These are phyloP conservation scores for Limnephilus marmoratus DNA, from an alignment of 2,888 invertebrate genomes.

Conservation along the genomic window DNA sequence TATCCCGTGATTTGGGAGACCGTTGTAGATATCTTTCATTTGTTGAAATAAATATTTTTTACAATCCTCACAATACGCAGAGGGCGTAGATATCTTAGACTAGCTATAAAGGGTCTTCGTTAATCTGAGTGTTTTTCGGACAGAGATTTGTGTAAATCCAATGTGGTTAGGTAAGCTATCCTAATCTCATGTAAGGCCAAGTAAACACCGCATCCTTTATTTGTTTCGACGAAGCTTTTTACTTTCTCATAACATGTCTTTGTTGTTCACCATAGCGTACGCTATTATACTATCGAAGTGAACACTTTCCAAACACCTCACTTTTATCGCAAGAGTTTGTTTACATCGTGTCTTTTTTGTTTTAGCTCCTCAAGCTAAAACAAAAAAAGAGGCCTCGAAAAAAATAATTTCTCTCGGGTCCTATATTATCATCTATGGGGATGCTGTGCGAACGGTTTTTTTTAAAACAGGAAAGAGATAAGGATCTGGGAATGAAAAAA, in stretches of 20 bases:
- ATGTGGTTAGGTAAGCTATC: not conserved
- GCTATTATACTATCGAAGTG: too few species aligned
- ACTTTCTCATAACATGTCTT: not conserved
- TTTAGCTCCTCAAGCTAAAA: too few species aligned
- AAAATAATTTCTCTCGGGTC: too few species aligned
- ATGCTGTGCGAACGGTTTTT: too few species aligned
- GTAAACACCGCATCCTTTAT: not conserved
- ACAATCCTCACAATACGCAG: too few species aligned
- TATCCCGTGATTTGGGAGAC: not conserved
- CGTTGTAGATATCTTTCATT: not conserved
- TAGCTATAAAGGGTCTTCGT: not conserved
- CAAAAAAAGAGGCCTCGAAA: too few species aligned
- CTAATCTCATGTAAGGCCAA: not conserved
- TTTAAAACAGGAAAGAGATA: too few species aligned
- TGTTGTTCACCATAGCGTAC: not conserved
- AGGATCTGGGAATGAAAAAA: too few species aligned
- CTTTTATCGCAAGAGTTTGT: not conserved
- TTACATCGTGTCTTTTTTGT: not conserved
- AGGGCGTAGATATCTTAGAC: not conserved
- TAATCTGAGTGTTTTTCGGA: not conserved
- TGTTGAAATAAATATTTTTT: not conserved
- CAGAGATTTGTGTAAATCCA: not conserved
- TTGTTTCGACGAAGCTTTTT: not conserved
- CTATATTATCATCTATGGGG: too few species aligned
- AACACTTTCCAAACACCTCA: too few species aligned